These are phyloP conservation scores for Vimba vimba DNA, from an alignment of 2,113 vertebrate species.

Conservation along the genomic window DNA sequence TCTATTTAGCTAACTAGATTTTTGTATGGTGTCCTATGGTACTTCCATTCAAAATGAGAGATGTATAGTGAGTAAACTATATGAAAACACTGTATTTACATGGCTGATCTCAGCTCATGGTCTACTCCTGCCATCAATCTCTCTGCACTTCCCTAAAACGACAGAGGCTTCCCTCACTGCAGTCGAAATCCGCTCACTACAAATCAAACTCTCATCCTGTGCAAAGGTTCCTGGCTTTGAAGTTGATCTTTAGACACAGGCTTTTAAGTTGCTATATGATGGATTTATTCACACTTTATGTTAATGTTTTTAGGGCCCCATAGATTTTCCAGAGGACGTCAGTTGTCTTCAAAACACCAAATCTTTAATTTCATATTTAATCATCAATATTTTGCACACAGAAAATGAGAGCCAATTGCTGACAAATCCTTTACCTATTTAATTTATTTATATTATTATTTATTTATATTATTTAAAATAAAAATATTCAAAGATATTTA, in stretches of 20 bases:
- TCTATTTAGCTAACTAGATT: not conserved
- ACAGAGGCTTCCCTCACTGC: slow-evolving; percentile 8
- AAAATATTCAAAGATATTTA: not conserved
- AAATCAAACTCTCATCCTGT: slow-evolving; percentile 53
- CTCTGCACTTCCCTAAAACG: slow-evolving; percentile 39
- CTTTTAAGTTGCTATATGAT: slow-evolving; percentile 34
- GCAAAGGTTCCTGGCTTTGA: slow-evolving; percentile 40
- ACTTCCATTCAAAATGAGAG: not conserved
- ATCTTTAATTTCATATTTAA: not conserved
- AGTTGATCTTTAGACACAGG: slow-evolving; percentile 37
- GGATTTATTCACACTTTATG: slow-evolving; percentile 40
- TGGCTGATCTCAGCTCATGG: slow-evolving; percentile 27
- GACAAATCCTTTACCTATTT: not conserved
- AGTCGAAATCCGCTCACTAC: slow-evolving; percentile 27
- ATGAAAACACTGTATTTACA: slow-evolving; percentile 23
- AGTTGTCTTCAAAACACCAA: not conserved
- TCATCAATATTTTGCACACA: not conserved
- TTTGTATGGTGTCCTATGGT: not conserved
- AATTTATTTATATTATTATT: not conserved
- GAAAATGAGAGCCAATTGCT: not conserved
- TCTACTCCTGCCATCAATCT: slow-evolving; percentile 43
- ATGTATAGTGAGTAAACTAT: not conserved
- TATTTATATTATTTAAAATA: not conserved
- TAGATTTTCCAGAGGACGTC: slow-evolving; percentile 29
- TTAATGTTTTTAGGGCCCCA: slow-evolving; percentile 17